These are phyloP conservation scores for Lasioglossum zephyrum DNA, from an alignment of 2,888 invertebrate species.

Conservation along the genomic window DNA sequence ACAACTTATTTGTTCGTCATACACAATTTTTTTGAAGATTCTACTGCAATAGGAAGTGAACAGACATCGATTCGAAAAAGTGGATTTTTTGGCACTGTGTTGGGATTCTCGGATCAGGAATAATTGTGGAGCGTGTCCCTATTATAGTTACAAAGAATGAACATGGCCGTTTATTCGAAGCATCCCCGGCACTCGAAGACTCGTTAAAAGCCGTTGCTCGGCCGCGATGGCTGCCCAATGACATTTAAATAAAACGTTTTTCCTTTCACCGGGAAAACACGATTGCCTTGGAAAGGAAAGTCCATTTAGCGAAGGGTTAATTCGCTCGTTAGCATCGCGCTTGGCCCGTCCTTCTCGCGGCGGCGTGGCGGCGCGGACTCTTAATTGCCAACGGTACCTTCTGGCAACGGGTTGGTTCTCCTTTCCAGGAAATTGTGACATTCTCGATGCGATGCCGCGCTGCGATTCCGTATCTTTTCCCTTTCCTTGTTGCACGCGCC, in stretches of 20 bases:
- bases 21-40: no score
- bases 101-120: neutral
- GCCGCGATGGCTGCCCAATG: constrained; percentile 29
- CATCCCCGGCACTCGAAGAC: constrained; percentile 41
- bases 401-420: constrained; percentile 17
- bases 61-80: neutral
- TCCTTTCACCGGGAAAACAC: constrained; percentile 59
- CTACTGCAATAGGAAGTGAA: no score
- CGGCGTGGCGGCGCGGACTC: neutral
- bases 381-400: constrained; percentile 40
- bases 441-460: constrained; percentile 23
- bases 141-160: constrained; percentile 40
- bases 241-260: constrained; percentile 59
- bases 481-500: neutral
- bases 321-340: constrained; percentile 47
- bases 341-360: constrained; percentile 22
- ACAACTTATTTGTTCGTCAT: no score
- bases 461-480: neutral
- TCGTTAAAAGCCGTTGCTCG: constrained; percentile 40
- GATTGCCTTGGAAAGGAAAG: constrained; percentile 59
- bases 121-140: neutral
- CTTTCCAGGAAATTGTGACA: constrained; percentile 50
- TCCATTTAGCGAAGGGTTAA: constrained; percentile 49
- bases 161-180: constrained; percentile 44
- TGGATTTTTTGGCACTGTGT: neutral